Evolutionary conservation across 2,888 invertebrate genomes (phyloP), one percentile per base, ranked within the genome.

Genomic region (Philhelius pedissequus): DNA sequence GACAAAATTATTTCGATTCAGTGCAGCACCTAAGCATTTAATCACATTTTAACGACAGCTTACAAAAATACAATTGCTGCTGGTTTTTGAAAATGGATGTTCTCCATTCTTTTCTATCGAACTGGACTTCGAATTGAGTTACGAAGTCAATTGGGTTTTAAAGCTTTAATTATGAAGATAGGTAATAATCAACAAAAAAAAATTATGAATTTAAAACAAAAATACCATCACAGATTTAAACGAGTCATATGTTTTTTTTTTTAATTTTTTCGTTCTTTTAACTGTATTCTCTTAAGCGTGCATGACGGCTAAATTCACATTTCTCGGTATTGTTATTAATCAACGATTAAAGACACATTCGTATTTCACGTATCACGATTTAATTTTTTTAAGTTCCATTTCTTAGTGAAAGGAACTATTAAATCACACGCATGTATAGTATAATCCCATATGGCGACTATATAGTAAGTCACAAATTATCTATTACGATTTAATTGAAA

Each of bases 391-490:
- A 27, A 35, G 56, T 40, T n/a, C 35, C 45, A 7, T 30, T 48
- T 58, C 27, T 43, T 18, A 9, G 60, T 71, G 71, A 71, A 71
- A 60, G 58, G 58, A 71, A 71, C 35, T 48, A 25, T 70, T 30
- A 60, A 70, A 58, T 58, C 43, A 32, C 52, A 70, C 60, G 60
- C 60, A 60, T 27, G 58, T 13, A 35, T n/a, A 35, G 45, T 48
- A 15, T 30, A 27, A 1, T 27, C 3, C 8, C 3, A 43, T 11
- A 18, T n/a, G n/a, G n/a, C n/a, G n/a, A 40, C 15, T 13, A 18
- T 58, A 11, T 18, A 0, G 13, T 27, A 60, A 60, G 18, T 43
- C 40, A 43, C 60, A 60, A 40, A 35, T 35, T 45, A 50, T 15
- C 71, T 20, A 40, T 62, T 62, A 27, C 43, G 43, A 48, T 7